Base-by-base conservation (phyloP, 2,888 invertebrate genomes). In the Cosmia trapezina region DNA sequence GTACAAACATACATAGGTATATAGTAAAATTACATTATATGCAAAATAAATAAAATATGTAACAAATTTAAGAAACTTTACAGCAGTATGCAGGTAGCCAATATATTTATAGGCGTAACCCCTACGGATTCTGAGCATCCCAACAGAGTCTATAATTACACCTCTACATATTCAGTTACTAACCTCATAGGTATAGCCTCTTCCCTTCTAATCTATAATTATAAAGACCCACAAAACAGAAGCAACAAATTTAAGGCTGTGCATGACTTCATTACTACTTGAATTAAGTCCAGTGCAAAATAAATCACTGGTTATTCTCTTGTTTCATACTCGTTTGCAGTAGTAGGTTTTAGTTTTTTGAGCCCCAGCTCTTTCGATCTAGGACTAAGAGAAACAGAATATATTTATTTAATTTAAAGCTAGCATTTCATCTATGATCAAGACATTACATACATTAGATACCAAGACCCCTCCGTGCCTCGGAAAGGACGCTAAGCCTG, bases 41-140 rank as follows among this genome's bases (percentile, higher is more conserved):
- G 37, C 37, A 37, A 37, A 37, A 37, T 37, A 37, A 37, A 37
- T 37, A 37, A 37, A 37, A 4, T 37, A 37, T 4, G 37, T 37
- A 5, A 37, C 37, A 37, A 28, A 28, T 37, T 37, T 37, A 5
- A 4, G 37, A 5, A 37, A 5, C 2, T 37, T 37, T 37, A 59
- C 43, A 56, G 47, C 51, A 6, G 71, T 78, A 70, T 74, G 67
- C 71, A 78, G 81, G 85, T 70, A 76, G 66, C 54, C 64, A 67
- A 70, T 76, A 64, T 81, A 81, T 84, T 85, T 76, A 81, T 85
- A 83, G 81, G 51, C 56, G 66, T 68, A 63, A 78, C 73, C 81
- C 83, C 59, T 56, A 72, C 56, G 65, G 70, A 76, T 83, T 72
- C 65, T 63, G 56, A 53, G 41, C 72, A 64, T 37, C 68, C 78